Conservation (phyloP, 1,140 invertebrate genomes). For the Delia radicum region DNA sequence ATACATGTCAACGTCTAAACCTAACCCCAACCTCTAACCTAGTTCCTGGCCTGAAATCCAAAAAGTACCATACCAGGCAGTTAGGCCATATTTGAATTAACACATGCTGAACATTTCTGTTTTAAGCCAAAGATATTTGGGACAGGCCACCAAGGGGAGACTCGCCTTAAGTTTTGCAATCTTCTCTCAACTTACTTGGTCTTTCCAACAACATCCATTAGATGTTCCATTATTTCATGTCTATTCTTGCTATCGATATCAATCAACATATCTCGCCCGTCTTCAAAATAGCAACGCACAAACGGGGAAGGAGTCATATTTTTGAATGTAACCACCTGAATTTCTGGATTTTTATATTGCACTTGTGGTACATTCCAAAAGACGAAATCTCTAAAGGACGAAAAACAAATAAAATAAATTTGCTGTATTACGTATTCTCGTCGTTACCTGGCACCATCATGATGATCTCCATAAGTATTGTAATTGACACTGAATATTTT, state of each 20-base stretch:
- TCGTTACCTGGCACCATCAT: constrained; percentile 68
- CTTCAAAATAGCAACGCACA: constrained; percentile 85
- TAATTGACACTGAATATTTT: constrained; percentile 86
- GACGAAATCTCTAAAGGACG: constrained; percentile 77
- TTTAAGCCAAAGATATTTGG: too few relatives aligned
- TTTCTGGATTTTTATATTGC: constrained; percentile 90
- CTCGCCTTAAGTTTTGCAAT: not conserved
- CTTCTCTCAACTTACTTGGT: constrained; percentile 61
- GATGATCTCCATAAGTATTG: constrained; percentile 69
- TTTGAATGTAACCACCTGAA: constrained; percentile 85
- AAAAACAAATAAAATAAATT: constrained; percentile 8
- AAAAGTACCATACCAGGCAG: too few relatives aligned
- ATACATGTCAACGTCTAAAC: too few relatives aligned
- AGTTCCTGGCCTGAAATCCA: too few relatives aligned
- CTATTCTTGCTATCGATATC: constrained; percentile 81
- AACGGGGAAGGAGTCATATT: constrained; percentile 93
- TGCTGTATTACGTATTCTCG: constrained; percentile 22
- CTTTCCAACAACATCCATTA: constrained; percentile 82
- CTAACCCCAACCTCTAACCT: too few relatives aligned
- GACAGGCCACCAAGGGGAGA: not conserved
- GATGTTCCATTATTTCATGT: constrained; percentile 80
- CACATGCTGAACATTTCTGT: not conserved
- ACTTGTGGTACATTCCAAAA: constrained; percentile 93
- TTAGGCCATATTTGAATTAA: too few relatives aligned
- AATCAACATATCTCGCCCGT: constrained; percentile 81